Evolutionary conservation across 2,888 invertebrate genomes (phyloP).

Genomic region (Pyrrhia umbra): DNA sequence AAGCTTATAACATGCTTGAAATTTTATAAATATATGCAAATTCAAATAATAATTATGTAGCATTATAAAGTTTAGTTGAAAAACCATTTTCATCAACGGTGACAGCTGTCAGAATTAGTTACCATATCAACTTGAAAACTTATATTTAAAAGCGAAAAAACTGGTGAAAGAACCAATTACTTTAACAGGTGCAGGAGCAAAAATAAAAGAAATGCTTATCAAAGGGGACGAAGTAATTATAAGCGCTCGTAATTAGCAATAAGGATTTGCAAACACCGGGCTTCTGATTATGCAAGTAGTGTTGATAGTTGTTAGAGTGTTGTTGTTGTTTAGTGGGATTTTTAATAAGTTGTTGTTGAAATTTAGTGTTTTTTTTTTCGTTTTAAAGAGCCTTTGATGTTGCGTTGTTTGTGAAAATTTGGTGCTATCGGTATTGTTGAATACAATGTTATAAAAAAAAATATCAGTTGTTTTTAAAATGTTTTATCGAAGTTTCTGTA

Average conservation of each 20-base stretch:
- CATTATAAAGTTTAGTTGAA: too few relatives aligned
- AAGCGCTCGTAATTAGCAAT: conserved; percentile 50
- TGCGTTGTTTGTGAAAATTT: too few relatives aligned
- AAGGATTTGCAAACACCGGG: conserved; percentile 62
- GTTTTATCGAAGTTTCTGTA: too few relatives aligned
- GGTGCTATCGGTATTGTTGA: too few relatives aligned
- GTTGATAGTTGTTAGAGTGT: conserved; percentile 7
- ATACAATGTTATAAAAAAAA: too few relatives aligned
- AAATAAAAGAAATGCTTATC: conserved; percentile 48
- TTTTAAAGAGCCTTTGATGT: too few relatives aligned
- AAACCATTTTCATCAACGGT: conserved; percentile 9
- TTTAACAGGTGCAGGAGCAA: conserved; percentile 52
- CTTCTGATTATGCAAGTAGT: conserved; percentile 22
- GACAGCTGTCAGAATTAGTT: conserved; percentile 48
- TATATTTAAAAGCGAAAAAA: conserved; percentile 35
- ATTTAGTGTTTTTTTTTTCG: neutral
- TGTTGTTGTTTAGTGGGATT: neutral
- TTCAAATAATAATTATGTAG: neutral
- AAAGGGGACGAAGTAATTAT: conserved; percentile 47
- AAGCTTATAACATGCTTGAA: too few relatives aligned
- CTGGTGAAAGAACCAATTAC: conserved; percentile 56
- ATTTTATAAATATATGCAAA: too few relatives aligned
- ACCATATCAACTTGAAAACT: conserved; percentile 35
- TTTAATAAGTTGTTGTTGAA: neutral
- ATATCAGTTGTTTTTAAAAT: too few relatives aligned